Evolutionary conservation across 2,888 invertebrate genomes (phyloP).

Genomic region (Drosophila mettleri): DNA sequence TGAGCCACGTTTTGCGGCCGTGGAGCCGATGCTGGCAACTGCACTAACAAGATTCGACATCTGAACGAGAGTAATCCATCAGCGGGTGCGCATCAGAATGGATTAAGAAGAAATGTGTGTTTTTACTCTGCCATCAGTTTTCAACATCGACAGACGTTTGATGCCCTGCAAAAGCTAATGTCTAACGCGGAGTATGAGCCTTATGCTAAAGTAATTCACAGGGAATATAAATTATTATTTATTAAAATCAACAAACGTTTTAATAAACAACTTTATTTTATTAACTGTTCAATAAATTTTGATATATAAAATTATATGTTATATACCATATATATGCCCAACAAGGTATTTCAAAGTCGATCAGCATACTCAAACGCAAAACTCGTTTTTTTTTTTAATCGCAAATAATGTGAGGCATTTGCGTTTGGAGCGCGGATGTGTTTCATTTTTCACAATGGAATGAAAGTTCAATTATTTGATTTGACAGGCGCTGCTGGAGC

Average conservation of each 20-base stretch:
- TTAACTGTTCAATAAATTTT: no score
- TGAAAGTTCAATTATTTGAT: constrained; percentile 78
- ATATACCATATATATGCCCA: background rate
- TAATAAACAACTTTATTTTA: no score
- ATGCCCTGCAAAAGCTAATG: background rate
- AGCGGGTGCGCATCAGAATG: constrained; percentile 67
- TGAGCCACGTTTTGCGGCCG: constrained; percentile 31
- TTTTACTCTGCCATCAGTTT: constrained; percentile 52
- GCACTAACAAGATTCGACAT: constrained; percentile 75
- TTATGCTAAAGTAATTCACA: background rate
- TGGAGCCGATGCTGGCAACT: constrained; percentile 23
- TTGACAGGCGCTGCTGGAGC: constrained; percentile 62
- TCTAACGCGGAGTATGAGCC: background rate
- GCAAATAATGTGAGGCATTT: constrained; percentile 67
- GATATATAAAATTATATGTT: background rate
- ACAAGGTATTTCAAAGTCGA: constrained; percentile 1
- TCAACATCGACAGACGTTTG: constrained; percentile 41
- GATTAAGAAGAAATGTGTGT: constrained; percentile 66
- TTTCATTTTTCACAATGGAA: constrained; percentile 71
- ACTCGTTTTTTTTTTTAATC: constrained; percentile 48
- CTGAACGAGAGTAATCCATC: constrained; percentile 77
- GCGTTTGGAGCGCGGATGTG: constrained; percentile 37
- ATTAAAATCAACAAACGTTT: background rate
- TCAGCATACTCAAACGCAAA: background rate
- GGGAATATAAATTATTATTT: no score